Base-by-base conservation (phyloP, 2,113 vertebrate genomes). In the Periophthalmus modestus region DNA sequence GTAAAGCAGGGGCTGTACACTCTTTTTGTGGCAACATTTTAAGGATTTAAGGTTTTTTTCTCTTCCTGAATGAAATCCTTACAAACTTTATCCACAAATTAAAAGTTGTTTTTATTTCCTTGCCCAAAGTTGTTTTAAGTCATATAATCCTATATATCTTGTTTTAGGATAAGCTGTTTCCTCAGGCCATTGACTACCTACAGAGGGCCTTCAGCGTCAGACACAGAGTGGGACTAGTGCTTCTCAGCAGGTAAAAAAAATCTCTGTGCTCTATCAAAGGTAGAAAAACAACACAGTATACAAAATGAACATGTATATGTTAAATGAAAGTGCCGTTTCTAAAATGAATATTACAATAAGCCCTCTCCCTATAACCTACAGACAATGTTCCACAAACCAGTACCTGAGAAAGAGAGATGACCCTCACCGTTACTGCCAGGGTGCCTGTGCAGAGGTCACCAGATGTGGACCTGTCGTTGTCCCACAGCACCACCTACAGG, bases 401-500 rank as follows among this genome's bases (percentile, higher is more conserved):
- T 98, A 98, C 81, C 89, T 98, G 74, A 93, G 95, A 87, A 98
- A 96, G 85, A 95, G 94, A 91, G 95, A 94, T 69, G 97, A 99
- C 58, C 95, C 97, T 63, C 95, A 97, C 39, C 94, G 96, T 18
- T 99, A 97, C 86, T 99, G 98, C 71, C 96, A 95, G 79, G 95
- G 92, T 46, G 94, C 95, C 57, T 99, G 97, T 33, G 95, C 97
- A 2, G 84, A 92, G 5, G 85, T 94, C 58, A 98, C 97, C 0
- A 93, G 90, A 0, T 99, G 98, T n/a, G 98, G 97, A n/a, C 97
- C 98, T 0, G 84, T 98, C 36, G 55, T 93, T 2, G 97, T 99
- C 5, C 97, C 97, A 9, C 96, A 98, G 87, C 93, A 96, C 59
- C 98, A 99, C 78, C 94, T 99, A 21, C 98, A 99, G 95, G 98